Evolutionary conservation across 2,888 invertebrate species (phyloP).

Genomic region (Plebejus anna): DNA sequence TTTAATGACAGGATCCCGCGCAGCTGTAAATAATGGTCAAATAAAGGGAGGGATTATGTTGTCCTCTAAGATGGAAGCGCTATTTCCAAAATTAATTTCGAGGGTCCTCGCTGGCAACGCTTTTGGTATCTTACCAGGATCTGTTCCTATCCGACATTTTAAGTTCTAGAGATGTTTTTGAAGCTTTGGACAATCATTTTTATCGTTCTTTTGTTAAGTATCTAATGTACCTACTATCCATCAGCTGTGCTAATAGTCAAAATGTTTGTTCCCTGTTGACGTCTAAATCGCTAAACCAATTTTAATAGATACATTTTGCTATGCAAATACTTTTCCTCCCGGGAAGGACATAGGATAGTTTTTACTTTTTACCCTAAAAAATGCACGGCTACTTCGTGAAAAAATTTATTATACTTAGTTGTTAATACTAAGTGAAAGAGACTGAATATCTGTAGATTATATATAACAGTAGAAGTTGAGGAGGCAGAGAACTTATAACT

Average conservation of each 20-base stretch:
- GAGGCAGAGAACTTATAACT: not conserved
- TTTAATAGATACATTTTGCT: not conserved
- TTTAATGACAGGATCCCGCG: conserved; percentile 18
- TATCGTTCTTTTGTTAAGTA: too few species aligned
- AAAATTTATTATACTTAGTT: too few species aligned
- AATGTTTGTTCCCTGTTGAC: too few species aligned
- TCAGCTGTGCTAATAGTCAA: too few species aligned
- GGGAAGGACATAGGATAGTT: too few species aligned
- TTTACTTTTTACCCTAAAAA: too few species aligned
- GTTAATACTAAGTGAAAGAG: too few species aligned
- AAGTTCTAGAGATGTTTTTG: not conserved
- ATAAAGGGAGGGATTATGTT: conserved; percentile 8
- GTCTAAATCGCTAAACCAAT: too few species aligned
- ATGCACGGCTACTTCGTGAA: too few species aligned
- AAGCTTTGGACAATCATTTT: not conserved
- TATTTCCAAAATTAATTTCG: not conserved
- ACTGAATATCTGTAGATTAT: not conserved
- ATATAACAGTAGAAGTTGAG: not conserved
- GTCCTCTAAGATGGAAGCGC: conserved; percentile 8
- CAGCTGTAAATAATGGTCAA: conserved; percentile 20
- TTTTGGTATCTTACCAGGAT: not conserved
- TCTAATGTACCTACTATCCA: too few species aligned
- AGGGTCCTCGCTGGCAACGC: not conserved
- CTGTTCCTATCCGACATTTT: not conserved
- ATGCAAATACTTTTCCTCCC: not conserved